Evolutionary conservation across 1,140 invertebrate genomes (phyloP).

Genomic region (Mactra quadrangularis): DNA sequence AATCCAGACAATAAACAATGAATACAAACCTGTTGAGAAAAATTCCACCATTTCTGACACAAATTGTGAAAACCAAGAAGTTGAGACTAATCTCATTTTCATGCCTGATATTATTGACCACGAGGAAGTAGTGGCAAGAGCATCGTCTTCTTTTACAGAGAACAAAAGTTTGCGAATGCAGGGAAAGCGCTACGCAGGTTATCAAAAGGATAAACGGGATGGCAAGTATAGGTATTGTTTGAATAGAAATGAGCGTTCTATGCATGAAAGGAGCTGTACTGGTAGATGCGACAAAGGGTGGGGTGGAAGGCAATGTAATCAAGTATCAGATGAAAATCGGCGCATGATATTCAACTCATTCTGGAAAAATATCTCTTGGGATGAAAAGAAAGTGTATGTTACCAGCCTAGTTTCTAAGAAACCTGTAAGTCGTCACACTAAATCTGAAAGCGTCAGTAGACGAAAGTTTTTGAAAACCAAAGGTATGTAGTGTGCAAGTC

Average conservation of each 20-base stretch:
- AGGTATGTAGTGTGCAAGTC: slow-evolving; percentile 20
- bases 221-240: slow-evolving; percentile 16
- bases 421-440: background rate
- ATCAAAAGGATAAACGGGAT: slow-evolving; percentile 1
- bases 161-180: slow-evolving; percentile 28
- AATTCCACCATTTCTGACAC: background rate
- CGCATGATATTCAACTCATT: background rate
- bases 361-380: slow-evolving; percentile 9
- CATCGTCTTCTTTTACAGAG: background rate
- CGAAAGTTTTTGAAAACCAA: background rate
- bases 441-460: background rate
- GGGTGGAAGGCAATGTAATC: background rate
- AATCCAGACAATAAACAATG: background rate
- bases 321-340: background rate
- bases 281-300: slow-evolving; percentile 6
- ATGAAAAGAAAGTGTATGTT: slow-evolving; percentile 22
- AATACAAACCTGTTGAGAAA: background rate
- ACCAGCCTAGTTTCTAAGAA: slow-evolving; percentile 3
- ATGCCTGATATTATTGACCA: background rate
- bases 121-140: background rate
- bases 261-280: background rate
- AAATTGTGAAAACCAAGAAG: background rate
- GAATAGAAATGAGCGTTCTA: background rate
- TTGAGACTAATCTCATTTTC: background rate
- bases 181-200: slow-evolving; percentile 13